Conservation (phyloP, 1,140 invertebrate species). For the Caenorhabditis remanei region DNA sequence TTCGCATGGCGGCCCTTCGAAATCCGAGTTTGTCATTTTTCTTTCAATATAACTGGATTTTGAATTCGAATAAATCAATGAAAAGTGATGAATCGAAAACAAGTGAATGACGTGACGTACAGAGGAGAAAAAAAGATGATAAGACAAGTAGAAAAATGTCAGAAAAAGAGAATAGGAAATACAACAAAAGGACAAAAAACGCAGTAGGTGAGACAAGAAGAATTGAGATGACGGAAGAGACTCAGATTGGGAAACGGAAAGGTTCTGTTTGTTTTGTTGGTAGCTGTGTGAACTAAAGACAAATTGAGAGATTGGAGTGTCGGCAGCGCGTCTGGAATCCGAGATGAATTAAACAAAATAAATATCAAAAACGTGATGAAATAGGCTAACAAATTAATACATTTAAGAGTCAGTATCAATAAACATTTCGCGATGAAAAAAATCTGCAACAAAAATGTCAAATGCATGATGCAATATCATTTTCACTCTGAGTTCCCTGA, state of each 20-base stretch:
- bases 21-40: neutral
- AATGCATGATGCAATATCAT: no score
- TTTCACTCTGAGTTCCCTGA: no score
- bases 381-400: no score
- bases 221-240: neutral
- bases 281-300: neutral
- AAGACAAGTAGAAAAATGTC: neutral
- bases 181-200: neutral
- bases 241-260: neutral
- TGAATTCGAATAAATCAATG: neutral
- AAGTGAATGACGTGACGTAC: neutral
- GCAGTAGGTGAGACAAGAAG: neutral
- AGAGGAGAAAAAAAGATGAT: neutral
- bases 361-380: no score
- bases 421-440: no score
- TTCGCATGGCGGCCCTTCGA: neutral
- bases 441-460: no score
- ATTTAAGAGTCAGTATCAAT: no score
- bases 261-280: constrained; percentile 26
- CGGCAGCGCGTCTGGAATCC: neutral
- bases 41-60: neutral
- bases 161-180: neutral
- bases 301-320: no score
- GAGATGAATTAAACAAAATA: no score
- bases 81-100: neutral